Percentiles rank a stretch among this genome's conserved stretches.
These are phyloP conservation scores for Agrotis clavis DNA, from an alignment of 2,888 invertebrate genomes.

Conservation along the genomic window DNA sequence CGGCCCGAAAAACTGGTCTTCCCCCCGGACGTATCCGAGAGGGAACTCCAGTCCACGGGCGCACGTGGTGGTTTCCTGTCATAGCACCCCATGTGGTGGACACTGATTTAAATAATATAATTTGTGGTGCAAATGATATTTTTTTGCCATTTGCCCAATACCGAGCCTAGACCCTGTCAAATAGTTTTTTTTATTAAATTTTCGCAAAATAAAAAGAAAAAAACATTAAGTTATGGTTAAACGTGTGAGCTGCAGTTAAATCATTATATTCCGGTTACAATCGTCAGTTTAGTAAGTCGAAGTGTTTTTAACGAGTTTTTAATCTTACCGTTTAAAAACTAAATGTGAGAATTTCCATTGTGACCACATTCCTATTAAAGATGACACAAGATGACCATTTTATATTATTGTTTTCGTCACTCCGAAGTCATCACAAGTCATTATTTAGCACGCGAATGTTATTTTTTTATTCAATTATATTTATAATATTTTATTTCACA, in stretches of 20 bases:
- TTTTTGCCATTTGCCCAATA: too few relatives aligned
- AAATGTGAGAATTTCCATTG: constrained; percentile 53
- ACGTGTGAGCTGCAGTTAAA: constrained; percentile 14
- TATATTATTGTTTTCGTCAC: constrained; percentile 22
- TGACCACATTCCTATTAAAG: constrained; percentile 31
- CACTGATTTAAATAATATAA: too few relatives aligned
- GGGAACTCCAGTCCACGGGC: too few relatives aligned
- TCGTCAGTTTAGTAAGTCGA: constrained; percentile 21
- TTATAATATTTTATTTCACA: constrained; percentile 11
- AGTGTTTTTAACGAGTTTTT: constrained; percentile 50
- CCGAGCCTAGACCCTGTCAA: neutral
- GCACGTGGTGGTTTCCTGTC: too few relatives aligned
- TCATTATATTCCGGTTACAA: constrained; percentile 22
- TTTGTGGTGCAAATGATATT: too few relatives aligned
- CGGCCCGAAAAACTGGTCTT: too few relatives aligned
- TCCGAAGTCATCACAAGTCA: neutral
- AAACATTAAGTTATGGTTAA: neutral
- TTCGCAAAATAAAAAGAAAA: constrained; percentile 21
- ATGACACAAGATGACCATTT: constrained; percentile 4
- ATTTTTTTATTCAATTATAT: constrained; percentile 7
- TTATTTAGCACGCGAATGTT: neutral
- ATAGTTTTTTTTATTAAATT: neutral
- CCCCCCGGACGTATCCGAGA: too few relatives aligned
- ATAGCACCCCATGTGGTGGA: too few relatives aligned
- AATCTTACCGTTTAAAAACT: constrained; percentile 44